Evolutionary conservation across 2,888 invertebrate genomes (phyloP).

Genomic region (Troglohyphantes excavatus): DNA sequence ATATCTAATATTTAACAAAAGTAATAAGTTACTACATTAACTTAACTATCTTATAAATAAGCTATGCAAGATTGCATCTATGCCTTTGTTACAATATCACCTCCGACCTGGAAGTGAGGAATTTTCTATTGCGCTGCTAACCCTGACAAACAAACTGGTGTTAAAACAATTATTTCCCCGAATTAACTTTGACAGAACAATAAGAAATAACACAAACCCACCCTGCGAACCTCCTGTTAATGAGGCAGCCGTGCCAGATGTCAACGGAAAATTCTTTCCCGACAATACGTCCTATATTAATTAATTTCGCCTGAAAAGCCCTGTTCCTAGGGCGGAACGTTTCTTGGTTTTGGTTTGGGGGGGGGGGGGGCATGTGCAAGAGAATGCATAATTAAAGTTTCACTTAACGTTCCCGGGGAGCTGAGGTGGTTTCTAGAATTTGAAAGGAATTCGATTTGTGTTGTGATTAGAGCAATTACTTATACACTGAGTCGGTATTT

Average conservation of each 20-base stretch:
- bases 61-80: not conserved
- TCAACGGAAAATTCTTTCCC: slow-evolving; percentile 43
- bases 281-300: slow-evolving; percentile 46
- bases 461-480: slow-evolving; percentile 4
- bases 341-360: slow-evolving; percentile 25
- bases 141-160: not conserved
- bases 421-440: not conserved
- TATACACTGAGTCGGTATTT: not conserved
- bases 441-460: not conserved
- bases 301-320: slow-evolving; percentile 50
- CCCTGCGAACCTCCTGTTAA: slow-evolving; percentile 22
- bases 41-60: not conserved
- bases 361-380: not conserved
- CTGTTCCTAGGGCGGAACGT: slow-evolving; percentile 31
- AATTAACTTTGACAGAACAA: slow-evolving; percentile 38
- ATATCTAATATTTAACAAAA: too few species aligned
- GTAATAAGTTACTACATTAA: too few species aligned
- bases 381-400: slow-evolving; percentile 41
- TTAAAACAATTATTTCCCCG: slow-evolving; percentile 56
- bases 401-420: not conserved
- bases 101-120: not conserved
- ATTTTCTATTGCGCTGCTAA: not conserved
- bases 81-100: not conserved
- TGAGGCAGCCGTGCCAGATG: slow-evolving; percentile 44
- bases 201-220: slow-evolving; percentile 38